Evolutionary conservation across 2,797 vertebrate genomes (phyloP).

Genomic region (Lerista edwardsae): DNA sequence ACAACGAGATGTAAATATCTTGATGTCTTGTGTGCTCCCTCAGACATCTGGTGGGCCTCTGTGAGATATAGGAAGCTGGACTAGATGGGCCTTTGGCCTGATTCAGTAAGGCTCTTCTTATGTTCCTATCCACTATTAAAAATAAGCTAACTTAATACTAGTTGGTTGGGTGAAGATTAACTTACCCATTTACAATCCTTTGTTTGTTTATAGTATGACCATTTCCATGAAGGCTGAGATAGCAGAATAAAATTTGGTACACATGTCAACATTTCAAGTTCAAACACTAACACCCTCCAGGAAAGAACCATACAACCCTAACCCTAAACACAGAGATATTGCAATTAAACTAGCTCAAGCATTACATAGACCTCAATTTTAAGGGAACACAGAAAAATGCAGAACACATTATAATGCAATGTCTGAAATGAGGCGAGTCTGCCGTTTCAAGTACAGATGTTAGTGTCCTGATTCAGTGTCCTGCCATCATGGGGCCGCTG

Average conservation of each 20-base stretch:
- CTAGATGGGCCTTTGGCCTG: no score
- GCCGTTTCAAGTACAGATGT: not conserved
- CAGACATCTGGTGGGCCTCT: no score
- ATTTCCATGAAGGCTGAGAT: not conserved
- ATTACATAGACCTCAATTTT: not conserved
- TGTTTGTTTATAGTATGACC: not conserved
- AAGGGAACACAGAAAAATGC: not conserved
- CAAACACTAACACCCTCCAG: no score
- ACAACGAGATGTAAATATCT: no score
- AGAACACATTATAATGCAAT: not conserved
- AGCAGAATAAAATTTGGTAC: not conserved
- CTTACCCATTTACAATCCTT: not conserved
- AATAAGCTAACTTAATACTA: not conserved
- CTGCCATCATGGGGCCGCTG: no score
- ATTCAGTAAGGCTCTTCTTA: no score
- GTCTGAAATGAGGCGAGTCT: not conserved
- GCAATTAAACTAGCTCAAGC: not conserved
- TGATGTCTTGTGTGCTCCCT: no score
- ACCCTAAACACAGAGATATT: no score
- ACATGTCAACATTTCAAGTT: not conserved
- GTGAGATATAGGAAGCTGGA: no score
- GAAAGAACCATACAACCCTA: no score
- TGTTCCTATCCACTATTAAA: not conserved
- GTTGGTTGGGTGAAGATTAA: not conserved
- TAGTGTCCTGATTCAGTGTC: no score